phyloP scores from a whole-genome alignment of 2,888 invertebrate genomes.

The Cryptus armator region DNA sequence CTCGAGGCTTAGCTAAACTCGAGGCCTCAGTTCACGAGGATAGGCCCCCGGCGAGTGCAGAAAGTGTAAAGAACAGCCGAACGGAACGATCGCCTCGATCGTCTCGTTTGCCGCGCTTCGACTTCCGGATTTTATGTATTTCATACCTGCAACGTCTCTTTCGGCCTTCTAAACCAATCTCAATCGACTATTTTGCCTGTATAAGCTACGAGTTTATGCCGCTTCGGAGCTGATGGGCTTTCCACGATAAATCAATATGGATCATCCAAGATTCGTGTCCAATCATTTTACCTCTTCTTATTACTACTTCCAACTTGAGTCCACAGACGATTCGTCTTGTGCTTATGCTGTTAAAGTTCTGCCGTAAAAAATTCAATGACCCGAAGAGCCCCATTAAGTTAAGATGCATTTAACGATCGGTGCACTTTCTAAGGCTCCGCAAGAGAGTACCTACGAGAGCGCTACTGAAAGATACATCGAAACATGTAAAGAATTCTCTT shows the following conservation, averaged over 20 bases:
- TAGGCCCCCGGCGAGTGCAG: slow-evolving; percentile 68
- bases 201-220: not conserved
- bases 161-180: not conserved
- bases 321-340: not conserved
- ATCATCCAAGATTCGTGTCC: slow-evolving; percentile 8
- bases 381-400: slow-evolving; percentile 15
- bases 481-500: slow-evolving; percentile 12
- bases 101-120: slow-evolving; percentile 67
- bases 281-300: not conserved
- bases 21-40: slow-evolving; percentile 46
- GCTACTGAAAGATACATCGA: not conserved
- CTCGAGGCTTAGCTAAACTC: slow-evolving; percentile 15
- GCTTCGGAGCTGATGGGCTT: slow-evolving; percentile 31
- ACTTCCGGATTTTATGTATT: slow-evolving; percentile 76
- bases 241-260: slow-evolving; percentile 63
- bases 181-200: not conserved
- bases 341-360: not conserved
- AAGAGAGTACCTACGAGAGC: not conserved
- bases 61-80: slow-evolving; percentile 80
- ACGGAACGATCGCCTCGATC: slow-evolving; percentile 78
- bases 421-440: slow-evolving; percentile 29
- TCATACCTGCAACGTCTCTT: not conserved
- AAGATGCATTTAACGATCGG: slow-evolving; percentile 28
- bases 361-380: slow-evolving; percentile 3
- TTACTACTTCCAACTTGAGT: too few relatives aligned